Conservation (phyloP, 2,113 vertebrate species). For the Hassar affinis region DNA sequence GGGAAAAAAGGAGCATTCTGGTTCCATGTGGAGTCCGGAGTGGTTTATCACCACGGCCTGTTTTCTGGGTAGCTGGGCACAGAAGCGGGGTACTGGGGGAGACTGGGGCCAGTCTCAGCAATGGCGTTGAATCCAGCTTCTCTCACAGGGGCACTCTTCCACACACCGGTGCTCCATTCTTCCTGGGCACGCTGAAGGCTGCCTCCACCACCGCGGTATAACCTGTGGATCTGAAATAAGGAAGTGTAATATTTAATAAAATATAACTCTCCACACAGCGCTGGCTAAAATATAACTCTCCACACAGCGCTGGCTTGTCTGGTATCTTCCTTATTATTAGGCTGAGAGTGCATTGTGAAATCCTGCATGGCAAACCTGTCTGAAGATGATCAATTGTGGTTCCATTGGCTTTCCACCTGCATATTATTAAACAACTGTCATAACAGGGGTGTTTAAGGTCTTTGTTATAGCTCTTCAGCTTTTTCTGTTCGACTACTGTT, state of each 20-base stretch:
- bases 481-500: neutral
- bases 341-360: neutral
- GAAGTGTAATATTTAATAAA: neutral
- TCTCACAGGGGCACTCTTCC: constrained; percentile 80
- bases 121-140: constrained; percentile 83
- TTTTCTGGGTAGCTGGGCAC: constrained; percentile 87
- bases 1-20: constrained; percentile 23
- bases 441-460: neutral
- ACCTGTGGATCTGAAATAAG: constrained; percentile 81
- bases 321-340: neutral
- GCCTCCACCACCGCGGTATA: constrained; percentile 87
- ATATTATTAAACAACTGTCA: neutral
- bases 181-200: constrained; percentile 88
- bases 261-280: too few relatives aligned
- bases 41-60: constrained; percentile 68
- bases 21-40: constrained; percentile 57
- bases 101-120: constrained; percentile 79
- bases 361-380: neutral
- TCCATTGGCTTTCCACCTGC: neutral
- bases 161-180: constrained; percentile 83
- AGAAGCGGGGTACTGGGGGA: constrained; percentile 87
- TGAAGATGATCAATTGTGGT: neutral
- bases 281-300: neutral
- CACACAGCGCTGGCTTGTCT: neutral
- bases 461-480: neutral